Percentiles rank a stretch among this genome's conserved stretches.
These are phyloP conservation scores for Corythaeola cristata DNA, from an alignment of 2,113 vertebrate species.

Conservation along the genomic window DNA sequence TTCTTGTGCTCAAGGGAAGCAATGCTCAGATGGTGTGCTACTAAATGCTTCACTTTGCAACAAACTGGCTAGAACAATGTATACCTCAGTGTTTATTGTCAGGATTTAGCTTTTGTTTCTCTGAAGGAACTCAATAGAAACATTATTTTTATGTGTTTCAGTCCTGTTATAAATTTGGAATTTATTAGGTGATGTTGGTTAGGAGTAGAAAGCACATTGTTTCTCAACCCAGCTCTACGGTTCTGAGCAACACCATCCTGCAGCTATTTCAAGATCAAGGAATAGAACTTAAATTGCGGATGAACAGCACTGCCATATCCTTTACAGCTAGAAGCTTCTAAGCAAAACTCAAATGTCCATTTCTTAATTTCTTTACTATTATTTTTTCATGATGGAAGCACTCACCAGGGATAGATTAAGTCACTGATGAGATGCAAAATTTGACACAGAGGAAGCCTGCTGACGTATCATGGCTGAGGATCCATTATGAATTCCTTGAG, in stretches of 20 bases:
- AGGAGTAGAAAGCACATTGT: background rate
- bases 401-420: background rate
- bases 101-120: background rate
- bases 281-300: background rate
- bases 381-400: background rate
- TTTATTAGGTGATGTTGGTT: background rate
- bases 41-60: background rate
- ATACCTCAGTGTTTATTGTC: background rate
- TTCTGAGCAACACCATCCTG: background rate
- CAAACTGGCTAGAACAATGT: background rate
- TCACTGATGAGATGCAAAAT: background rate
- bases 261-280: background rate
- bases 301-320: background rate
- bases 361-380: background rate
- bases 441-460: background rate
- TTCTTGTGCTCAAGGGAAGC: background rate
- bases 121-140: background rate
- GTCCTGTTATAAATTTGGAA: background rate
- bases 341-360: background rate
- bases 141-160: background rate
- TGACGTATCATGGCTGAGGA: background rate
- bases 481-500: background rate
- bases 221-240: background rate
- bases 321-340: background rate
- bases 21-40: background rate